Base-by-base conservation (phyloP, 30 jellyfish, hydroid and myxozoan species). In the Nemopilema nomurai region DNA sequence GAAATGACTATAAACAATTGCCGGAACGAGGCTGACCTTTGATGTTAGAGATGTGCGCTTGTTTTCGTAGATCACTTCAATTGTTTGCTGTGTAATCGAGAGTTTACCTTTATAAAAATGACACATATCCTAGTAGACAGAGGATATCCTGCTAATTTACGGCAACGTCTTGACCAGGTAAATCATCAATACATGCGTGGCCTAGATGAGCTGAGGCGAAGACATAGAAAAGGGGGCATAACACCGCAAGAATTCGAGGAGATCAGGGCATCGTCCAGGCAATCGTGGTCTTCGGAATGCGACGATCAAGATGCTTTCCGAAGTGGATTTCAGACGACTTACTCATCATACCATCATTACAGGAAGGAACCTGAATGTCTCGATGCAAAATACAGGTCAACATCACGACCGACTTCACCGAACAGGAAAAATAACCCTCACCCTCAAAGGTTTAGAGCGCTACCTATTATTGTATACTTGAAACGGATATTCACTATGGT, bases 351-450 rank as follows among this genome's bases (percentile, higher is more conserved):
- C 49, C 93, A 87, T 63, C 87, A 79, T 33, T 28, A 51, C 73
- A 41, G 89, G 21, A 76, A 20, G 51, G 88, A 76, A 19, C 49
- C 89, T 0, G 32, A 57, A n/a, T n/a, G 28, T 1, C 85, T 78
- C 28, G 90, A 85, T 32, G 69, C 84, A 28, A 41, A 77, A 30
- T 79, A 68, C 85, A 87, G 83, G 50, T 49, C 87, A 28, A 71
- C 25, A 67, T 87, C 96, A 8, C 62, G 96, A 28, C 96, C 96
- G 20, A 68, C 88, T 49, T 87, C 96, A 51, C 87, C 96, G 13
- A 70, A 90, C 31, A 78, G 96, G 51, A 82, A 69, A 62, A 78
- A 87, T 67, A 87, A 79, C 28, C 96, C 96, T 1, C 96, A 87
- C 57, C 96, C 96, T 25, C 89, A 78, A 29, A 69, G 89, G 96